Evolutionary conservation across 2,113 vertebrate species (phyloP), one percentile per base, ranked within the genome.

Genomic region (Parus major): DNA sequence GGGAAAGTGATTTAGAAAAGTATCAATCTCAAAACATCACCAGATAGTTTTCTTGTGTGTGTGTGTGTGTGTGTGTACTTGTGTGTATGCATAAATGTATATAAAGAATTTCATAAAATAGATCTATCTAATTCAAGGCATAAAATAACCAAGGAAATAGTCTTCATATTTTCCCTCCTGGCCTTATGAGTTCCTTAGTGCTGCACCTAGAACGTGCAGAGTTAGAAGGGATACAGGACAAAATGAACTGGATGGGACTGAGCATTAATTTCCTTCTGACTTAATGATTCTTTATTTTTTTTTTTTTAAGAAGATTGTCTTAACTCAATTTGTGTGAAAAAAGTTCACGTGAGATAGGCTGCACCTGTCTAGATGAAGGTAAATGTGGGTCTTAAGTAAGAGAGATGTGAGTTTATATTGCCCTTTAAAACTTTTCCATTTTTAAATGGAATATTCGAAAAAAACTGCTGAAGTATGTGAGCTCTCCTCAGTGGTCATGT

Each of bases 391-490:
- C 28, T 90, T 92, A 78, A 92, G 56, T 84, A 64, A 93, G 39
- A 93, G 17, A 86, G 39, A 88, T 7, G 0, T 88, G 52, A 93
- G 49, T 56, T 90, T 95, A 92, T 87, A 73, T 14, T 88, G 41
- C 64, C 16, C 24, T 78, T 19, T 76, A 95, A 90, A 92, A 50
- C 9, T 65, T 89, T 53, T 56, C 59, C 5, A 6, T 47, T 92
- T 93, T 82, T 39, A 87, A 97, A 86, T 29, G 24, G 24, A 65
- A 91, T 86, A 41, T 88, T 96, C 46, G 17, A 84, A 71, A 91
- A 39, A 68, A 96, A 78, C 64, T 96, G n/a, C 44, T 50, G 42
- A 95, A 59, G 42, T 33, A 79, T 60, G 7, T 41, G 42, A 94
- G 41, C 11, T 82, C 84, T 90, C 50, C 60, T 95, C 10, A 1